Evolutionary conservation across 2,113 vertebrate genomes (phyloP).

Genomic region (Orthonyx spaldingii): DNA sequence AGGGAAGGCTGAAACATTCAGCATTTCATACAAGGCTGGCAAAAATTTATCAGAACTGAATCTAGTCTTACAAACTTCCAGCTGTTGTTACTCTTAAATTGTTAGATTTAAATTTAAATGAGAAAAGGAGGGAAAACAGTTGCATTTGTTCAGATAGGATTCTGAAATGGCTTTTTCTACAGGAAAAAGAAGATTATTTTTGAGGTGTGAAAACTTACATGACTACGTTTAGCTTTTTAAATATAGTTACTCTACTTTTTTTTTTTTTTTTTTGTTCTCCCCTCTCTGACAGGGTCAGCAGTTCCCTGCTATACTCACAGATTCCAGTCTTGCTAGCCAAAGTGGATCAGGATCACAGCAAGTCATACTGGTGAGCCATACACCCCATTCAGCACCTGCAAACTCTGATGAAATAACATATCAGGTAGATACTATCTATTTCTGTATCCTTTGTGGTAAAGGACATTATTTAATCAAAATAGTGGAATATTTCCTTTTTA

Average conservation of each 20-base stretch:
- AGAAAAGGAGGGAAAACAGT: not conserved
- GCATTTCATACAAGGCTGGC: not conserved
- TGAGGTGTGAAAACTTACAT: not conserved
- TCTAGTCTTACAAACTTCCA: not conserved
- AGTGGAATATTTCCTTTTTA: not conserved
- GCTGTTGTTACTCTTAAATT: not conserved
- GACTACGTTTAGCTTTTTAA: not conserved
- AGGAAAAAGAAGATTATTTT: not conserved
- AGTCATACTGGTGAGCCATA: conserved; percentile 89
- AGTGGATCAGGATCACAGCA: conserved; percentile 76
- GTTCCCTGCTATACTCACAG: conserved; percentile 85
- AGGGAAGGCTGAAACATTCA: not conserved
- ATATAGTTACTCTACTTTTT: not conserved
- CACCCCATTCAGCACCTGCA: conserved; percentile 67
- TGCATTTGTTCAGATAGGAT: not conserved
- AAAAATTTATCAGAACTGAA: not conserved
- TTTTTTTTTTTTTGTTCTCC: not conserved
- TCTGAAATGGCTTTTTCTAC: not conserved
- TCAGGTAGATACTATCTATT: conserved; percentile 58
- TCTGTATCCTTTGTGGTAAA: not conserved
- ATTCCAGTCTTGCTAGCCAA: conserved; percentile 78
- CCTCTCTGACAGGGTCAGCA: conserved; percentile 78
- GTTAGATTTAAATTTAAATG: not conserved
- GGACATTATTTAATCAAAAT: not conserved
- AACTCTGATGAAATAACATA: conserved; percentile 71